Evolutionary conservation across 2,797 vertebrate genomes (phyloP).

Genomic region (Apogon hyalosoma): DNA sequence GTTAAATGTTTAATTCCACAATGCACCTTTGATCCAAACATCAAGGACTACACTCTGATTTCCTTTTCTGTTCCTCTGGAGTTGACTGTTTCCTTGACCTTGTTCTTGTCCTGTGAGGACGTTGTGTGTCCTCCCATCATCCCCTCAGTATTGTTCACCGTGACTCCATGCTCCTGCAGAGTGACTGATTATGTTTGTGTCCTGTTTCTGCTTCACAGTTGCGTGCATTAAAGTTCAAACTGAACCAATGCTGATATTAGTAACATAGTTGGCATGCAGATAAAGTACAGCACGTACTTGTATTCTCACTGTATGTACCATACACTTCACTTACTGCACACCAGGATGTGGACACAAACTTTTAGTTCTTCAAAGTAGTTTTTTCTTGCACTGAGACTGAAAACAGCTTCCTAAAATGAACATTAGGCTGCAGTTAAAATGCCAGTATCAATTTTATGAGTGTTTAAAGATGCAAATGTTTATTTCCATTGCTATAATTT

Average conservation of each 20-base stretch:
- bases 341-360: conserved; percentile 7
- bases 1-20: conserved; percentile 30
- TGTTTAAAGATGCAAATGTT: background rate
- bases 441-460: background rate
- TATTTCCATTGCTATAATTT: too few species aligned
- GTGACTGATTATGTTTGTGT: conserved; percentile 30
- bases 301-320: conserved; percentile 36
- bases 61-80: conserved; percentile 24
- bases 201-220: conserved; percentile 26
- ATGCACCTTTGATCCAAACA: conserved; percentile 15
- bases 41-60: conserved; percentile 32
- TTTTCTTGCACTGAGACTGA: background rate
- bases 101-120: conserved; percentile 50
- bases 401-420: conserved; percentile 26
- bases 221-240: conserved; percentile 18
- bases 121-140: conserved; percentile 53
- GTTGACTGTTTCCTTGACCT: conserved; percentile 52
- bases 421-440: background rate
- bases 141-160: conserved; percentile 38
- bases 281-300: conserved; percentile 45
- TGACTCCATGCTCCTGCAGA: conserved; percentile 47
- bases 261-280: conserved; percentile 32
- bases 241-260: conserved; percentile 19
- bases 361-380: conserved; percentile 11
- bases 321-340: conserved; percentile 21